Evolutionary conservation across 2,113 vertebrate genomes (phyloP).

Genomic region (Rhinogobius similis): DNA sequence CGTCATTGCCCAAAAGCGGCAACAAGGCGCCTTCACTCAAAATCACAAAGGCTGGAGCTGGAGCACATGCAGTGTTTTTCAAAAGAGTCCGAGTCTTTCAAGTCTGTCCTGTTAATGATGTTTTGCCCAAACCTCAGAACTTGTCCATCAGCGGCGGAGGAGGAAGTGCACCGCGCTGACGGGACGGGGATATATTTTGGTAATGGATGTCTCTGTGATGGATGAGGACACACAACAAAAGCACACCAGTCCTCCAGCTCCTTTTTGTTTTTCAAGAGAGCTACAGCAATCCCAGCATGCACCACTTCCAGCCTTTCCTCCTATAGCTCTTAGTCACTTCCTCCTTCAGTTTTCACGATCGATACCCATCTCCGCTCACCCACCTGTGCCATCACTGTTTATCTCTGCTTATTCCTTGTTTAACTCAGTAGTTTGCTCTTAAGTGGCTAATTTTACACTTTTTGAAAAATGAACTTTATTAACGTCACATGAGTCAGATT

Average conservation of each 20-base stretch:
- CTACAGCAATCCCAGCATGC: neutral
- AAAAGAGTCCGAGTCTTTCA: neutral
- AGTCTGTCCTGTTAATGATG: conserved; percentile 1
- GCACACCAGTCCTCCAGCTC: neutral
- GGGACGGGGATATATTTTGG: conserved; percentile 2
- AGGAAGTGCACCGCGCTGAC: neutral
- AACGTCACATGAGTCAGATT: no score
- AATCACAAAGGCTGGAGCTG: neutral
- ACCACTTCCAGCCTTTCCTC: conserved; percentile 15
- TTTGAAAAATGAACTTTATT: no score
- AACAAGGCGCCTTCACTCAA: neutral
- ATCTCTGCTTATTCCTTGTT: conserved; percentile 6
- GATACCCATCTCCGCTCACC: conserved; percentile 25
- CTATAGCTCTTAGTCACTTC: conserved; percentile 42
- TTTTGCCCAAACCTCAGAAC: conserved; percentile 4
- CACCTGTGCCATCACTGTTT: neutral
- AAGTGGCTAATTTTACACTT: neutral
- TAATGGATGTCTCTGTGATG: conserved; percentile 3
- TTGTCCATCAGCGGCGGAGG: neutral
- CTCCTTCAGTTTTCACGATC: conserved; percentile 22
- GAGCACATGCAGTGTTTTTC: neutral
- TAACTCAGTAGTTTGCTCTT: neutral
- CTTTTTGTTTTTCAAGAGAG: neutral
- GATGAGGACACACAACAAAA: neutral
- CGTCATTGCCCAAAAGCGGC: neutral